Conservation (phyloP, 2,113 vertebrate species). For the Sinocyclocheilus grahami region DNA sequence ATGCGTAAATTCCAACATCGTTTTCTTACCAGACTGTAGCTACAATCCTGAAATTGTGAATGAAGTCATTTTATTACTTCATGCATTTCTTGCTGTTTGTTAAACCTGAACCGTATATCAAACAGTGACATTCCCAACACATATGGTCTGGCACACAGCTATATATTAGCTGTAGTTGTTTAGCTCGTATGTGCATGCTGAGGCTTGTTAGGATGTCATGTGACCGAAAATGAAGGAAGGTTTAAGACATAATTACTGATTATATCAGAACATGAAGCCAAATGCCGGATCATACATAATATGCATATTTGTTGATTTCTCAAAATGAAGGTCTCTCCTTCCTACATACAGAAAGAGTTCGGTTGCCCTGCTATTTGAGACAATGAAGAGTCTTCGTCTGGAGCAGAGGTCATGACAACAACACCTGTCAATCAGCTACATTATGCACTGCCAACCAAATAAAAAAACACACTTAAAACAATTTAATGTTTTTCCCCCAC, state of each 20-base stretch:
- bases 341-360: background rate
- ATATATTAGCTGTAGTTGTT: slow-evolving; percentile 15
- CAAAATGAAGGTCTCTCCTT: background rate
- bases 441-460: no score
- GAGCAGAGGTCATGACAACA: no score
- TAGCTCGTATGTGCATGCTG: background rate
- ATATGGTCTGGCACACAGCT: background rate
- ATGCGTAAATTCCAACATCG: background rate
- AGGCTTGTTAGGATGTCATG: background rate
- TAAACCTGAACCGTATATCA: background rate
- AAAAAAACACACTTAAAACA: no score
- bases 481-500: no score
- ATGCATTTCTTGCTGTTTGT: background rate
- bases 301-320: background rate
- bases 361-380: background rate
- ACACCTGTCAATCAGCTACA: no score
- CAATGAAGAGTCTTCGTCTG: background rate
- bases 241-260: background rate
- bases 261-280: slow-evolving; percentile 1
- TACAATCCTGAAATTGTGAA: background rate
- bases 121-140: background rate
- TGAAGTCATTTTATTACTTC: background rate
- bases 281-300: background rate
- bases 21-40: background rate
- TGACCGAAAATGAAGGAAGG: background rate